Conservation (phyloP, 2,113 vertebrate species). For the Eidolon helvum region DNA sequence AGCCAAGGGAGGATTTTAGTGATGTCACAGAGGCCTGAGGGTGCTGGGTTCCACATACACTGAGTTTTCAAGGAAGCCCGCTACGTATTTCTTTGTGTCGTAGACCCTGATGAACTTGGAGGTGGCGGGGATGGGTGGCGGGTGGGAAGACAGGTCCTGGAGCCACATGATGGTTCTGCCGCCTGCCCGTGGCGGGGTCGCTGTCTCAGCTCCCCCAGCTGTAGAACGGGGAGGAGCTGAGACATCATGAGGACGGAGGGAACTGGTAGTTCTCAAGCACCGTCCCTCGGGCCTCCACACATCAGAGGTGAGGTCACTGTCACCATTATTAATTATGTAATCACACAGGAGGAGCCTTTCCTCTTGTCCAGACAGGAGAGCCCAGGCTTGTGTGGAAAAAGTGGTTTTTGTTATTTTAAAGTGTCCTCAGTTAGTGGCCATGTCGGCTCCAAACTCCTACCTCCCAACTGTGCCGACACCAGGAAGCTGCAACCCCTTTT, state of each 20-base stretch:
- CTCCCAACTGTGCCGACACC: not conserved
- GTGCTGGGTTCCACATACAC: fast-evolving
- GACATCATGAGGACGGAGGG: not conserved
- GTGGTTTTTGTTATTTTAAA: not conserved
- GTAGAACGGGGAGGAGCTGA: not conserved
- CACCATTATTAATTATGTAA: not conserved
- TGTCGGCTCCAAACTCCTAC: not conserved
- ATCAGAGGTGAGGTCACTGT: not conserved
- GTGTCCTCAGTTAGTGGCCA: not conserved
- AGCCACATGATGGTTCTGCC: not conserved
- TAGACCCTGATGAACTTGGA: not conserved
- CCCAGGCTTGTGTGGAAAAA: not conserved
- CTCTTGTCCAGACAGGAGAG: not conserved
- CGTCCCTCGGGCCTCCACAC: fast-evolving
- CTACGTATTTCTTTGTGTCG: not conserved
- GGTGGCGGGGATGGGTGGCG: fast-evolving
- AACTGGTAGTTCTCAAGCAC: not conserved
- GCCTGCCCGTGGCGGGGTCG: fast-evolving
- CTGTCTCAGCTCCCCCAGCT: not conserved
- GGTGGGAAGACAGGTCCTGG: not conserved
- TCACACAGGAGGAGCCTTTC: not conserved
- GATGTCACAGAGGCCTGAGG: not conserved
- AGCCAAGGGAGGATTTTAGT: not conserved
- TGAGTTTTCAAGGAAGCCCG: not conserved
- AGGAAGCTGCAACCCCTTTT: not conserved